phyloP scores from a whole-genome alignment of 2,113 vertebrate genomes.

The Prunella fulvescens region DNA sequence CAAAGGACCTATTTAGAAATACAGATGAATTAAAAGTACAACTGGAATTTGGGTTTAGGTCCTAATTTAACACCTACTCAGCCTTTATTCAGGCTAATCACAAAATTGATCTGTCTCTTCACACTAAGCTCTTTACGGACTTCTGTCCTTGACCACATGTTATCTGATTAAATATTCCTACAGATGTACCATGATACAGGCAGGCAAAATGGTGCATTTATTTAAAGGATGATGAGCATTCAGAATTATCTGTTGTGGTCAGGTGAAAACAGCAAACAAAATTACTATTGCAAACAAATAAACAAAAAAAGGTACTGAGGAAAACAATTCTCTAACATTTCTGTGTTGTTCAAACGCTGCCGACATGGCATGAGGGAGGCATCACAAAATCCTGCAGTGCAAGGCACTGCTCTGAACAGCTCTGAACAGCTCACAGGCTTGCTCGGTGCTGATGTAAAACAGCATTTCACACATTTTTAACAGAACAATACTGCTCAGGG shows the following conservation, averaged over 20 bases:
- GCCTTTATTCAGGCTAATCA: not conserved
- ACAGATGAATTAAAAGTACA: not conserved
- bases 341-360: not conserved
- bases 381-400: not conserved
- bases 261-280: not conserved
- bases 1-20: not conserved
- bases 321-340: not conserved
- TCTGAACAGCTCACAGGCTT: not conserved
- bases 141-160: not conserved
- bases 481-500: not conserved
- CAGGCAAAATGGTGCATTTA: not conserved
- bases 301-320: not conserved
- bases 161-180: not conserved
- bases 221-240: not conserved
- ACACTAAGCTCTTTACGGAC: not conserved
- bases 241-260: not conserved
- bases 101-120: not conserved
- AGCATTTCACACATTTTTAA: not conserved
- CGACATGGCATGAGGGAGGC: accelerated
- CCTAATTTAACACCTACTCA: not conserved
- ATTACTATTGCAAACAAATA: not conserved
- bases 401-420: not conserved
- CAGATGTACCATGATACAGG: not conserved
- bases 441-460: not conserved
- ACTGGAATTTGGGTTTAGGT: not conserved